phyloP scores from a whole-genome alignment of 2,797 vertebrate species.

The Catostomus latipinnis region DNA sequence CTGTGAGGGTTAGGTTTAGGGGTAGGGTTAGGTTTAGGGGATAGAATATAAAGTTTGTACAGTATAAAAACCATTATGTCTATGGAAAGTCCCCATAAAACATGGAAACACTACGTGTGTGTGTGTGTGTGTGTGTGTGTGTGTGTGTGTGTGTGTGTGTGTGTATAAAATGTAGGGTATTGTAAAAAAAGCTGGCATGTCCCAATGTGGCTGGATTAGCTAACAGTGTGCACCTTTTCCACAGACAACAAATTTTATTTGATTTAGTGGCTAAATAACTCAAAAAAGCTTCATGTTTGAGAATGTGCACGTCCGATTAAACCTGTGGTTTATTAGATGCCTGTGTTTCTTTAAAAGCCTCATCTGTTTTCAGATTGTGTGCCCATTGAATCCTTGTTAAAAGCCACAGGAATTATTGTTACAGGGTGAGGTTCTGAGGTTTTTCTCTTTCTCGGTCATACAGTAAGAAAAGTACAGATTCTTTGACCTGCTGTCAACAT shows the following conservation, averaged over 20 bases:
- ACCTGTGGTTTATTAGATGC: neutral
- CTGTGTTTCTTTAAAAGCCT: slow-evolving; percentile 6
- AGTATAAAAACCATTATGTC: too few species aligned
- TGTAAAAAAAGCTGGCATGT: neutral
- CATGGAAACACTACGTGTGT: too few species aligned
- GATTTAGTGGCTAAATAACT: neutral
- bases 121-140: too few species aligned
- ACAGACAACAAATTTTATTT: neutral
- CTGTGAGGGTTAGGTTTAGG: too few species aligned
- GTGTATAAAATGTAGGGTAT: neutral
- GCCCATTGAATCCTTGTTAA: slow-evolving; percentile 4
- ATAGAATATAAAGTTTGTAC: too few species aligned
- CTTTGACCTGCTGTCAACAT: slow-evolving; percentile 10
- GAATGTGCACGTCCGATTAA: slow-evolving; percentile 8
- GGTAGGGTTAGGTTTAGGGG: too few species aligned
- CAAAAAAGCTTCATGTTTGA: slow-evolving; percentile 4
- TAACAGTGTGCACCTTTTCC: neutral
- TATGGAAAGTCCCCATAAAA: too few species aligned
- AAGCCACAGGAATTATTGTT: slow-evolving; percentile 28
- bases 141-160: too few species aligned
- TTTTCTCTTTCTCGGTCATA: slow-evolving; percentile 6
- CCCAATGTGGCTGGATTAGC: neutral
- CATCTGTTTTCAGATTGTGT: slow-evolving; percentile 17
- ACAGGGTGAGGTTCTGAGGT: slow-evolving; percentile 12
- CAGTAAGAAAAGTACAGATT: neutral